Conservation (phyloP, 2,797 vertebrate genomes). For the Capromys pilorides region DNA sequence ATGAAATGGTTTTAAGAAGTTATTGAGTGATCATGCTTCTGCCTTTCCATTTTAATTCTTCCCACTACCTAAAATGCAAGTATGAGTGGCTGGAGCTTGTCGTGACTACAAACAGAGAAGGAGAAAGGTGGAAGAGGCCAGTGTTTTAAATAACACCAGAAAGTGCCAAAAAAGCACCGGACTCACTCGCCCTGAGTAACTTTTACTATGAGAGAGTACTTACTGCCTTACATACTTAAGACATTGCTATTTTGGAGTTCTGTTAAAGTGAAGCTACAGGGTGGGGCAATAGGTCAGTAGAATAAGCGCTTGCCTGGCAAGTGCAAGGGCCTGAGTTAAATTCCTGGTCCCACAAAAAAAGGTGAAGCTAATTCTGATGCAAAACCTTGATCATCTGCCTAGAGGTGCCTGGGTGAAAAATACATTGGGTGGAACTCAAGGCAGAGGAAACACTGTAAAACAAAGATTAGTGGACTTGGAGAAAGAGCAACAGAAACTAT, state of each 20-base stretch:
- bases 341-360: no score
- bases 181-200: background rate
- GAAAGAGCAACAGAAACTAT: background rate
- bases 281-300: no score
- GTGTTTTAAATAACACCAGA: background rate
- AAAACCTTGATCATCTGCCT: background rate
- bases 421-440: background rate
- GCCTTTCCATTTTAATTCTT: background rate
- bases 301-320: no score
- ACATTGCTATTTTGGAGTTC: background rate
- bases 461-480: background rate
- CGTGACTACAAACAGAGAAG: constrained; percentile 5
- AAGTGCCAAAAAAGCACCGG: background rate
- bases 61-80: background rate
- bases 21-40: background rate
- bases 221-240: background rate
- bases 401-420: background rate
- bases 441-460: background rate
- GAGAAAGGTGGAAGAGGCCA: background rate
- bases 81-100: background rate
- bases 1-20: background rate
- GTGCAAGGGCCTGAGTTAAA: no score
- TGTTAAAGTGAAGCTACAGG: background rate
- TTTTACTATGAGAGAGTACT: background rate
- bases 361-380: constrained; percentile 28